Percentiles rank a stretch among this genome's conserved stretches.
Conservation (phyloP, 2,797 vertebrate genomes). For the Pelobates cultripes region DNA sequence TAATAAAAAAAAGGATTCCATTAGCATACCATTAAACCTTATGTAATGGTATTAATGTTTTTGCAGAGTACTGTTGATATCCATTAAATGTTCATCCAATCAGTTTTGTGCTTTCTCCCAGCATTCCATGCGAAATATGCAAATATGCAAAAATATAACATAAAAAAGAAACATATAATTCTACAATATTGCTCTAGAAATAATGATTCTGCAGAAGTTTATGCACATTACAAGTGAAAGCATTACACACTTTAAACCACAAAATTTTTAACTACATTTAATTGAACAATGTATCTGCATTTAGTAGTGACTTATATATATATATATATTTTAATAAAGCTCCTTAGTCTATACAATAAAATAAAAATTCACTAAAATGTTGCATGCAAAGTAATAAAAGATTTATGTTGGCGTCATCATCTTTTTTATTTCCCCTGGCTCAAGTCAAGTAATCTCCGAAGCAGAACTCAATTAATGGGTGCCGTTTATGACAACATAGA, state of each 20-base stretch:
- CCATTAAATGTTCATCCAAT: no score
- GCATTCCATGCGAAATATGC: no score
- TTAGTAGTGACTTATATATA: neutral
- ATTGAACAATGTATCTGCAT: conserved; percentile 38
- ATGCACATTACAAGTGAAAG: conserved; percentile 11
- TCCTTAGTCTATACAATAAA: conserved; percentile 9
- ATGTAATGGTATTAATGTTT: no score
- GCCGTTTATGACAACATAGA: conserved; percentile 26
- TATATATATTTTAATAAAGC: conserved; percentile 3
- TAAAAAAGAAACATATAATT: neutral
- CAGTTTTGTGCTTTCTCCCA: no score
- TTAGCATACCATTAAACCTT: no score
- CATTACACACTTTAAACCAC: neutral
- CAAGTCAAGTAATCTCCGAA: conserved; percentile 28
- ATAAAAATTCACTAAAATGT: conserved; percentile 13
- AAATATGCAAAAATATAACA: no score
- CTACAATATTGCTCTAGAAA: conserved; percentile 20
- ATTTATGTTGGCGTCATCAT: conserved; percentile 20
- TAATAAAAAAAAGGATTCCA: no score
- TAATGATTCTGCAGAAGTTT: conserved; percentile 26
- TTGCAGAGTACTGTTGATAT: no score
- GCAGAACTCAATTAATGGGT: conserved; percentile 34
- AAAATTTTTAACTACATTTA: conserved; percentile 41
- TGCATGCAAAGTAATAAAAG: conserved; percentile 17
- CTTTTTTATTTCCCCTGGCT: conserved; percentile 39